Evolutionary conservation across 2,113 vertebrate species (phyloP).

Genomic region (Myrmecophaga tridactyla): DNA sequence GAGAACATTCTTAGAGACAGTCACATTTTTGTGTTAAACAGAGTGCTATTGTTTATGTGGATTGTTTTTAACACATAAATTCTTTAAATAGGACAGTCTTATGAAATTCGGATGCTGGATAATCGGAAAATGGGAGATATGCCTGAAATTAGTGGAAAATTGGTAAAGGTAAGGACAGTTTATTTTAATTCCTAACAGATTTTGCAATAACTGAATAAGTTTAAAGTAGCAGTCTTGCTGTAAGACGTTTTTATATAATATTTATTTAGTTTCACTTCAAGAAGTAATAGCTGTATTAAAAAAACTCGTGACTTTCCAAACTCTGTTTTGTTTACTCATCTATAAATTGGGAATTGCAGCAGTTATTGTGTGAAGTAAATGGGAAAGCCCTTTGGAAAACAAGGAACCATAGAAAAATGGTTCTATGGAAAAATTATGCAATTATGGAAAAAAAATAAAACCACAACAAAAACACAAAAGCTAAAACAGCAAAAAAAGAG

Average conservation of each 20-base stretch:
- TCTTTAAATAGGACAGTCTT: constrained; percentile 91
- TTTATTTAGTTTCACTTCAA: constrained; percentile 29
- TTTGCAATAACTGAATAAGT: not conserved
- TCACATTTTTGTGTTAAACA: constrained; percentile 18
- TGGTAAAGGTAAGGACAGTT: constrained; percentile 90
- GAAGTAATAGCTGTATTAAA: not conserved
- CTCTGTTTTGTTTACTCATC: not conserved
- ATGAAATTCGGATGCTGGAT: constrained; percentile 95
- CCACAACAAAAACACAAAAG: not conserved
- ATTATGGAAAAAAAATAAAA: not conserved
- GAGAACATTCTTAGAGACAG: not conserved
- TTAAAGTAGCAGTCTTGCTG: not conserved
- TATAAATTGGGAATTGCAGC: not conserved
- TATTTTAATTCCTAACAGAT: not conserved
- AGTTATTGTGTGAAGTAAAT: not conserved
- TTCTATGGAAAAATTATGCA: too few relatives aligned
- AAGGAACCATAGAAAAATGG: not conserved
- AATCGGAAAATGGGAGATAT: constrained; percentile 93
- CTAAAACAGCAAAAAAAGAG: not conserved
- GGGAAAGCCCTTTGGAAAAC: not conserved
- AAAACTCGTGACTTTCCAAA: not conserved
- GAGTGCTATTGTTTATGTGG: not conserved
- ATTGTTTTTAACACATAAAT: constrained; percentile 46
- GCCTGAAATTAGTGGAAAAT: constrained; percentile 92
- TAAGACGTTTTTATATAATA: not conserved